A percentile compares a stretch with the other conserved stretches of the same genome.
These are phyloP conservation scores for Cyclophora punctaria DNA, from an alignment of 2,888 invertebrate genomes.

Conservation along the genomic window DNA sequence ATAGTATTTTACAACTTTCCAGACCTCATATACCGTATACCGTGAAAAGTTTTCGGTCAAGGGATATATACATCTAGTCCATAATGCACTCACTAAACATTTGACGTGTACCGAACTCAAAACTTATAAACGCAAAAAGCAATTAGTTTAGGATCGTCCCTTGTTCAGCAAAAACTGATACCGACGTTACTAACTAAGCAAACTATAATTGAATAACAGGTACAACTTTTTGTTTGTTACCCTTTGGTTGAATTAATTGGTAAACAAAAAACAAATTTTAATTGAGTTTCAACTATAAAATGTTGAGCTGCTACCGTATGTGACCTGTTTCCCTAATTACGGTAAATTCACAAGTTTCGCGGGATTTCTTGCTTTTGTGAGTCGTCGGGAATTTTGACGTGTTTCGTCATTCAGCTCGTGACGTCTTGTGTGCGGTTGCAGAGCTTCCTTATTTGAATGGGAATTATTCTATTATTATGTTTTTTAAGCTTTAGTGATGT, in stretches of 20 bases:
- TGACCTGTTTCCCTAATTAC: conserved; percentile 19
- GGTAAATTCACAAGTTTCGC: conserved; percentile 8
- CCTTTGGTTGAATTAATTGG: conserved; percentile 24
- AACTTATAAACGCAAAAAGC: conserved; percentile 7
- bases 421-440: no score
- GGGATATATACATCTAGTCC: no score
- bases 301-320: conserved; percentile 18
- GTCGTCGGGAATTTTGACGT: no score
- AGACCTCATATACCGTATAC: no score
- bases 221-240: conserved; percentile 21
- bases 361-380: conserved; percentile 14
- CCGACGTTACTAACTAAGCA: conserved; percentile 15
- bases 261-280: conserved; percentile 17
- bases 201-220: conserved; percentile 48
- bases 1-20: no score
- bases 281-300: conserved; percentile 20
- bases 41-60: no score
- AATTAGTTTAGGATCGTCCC: conserved; percentile 16
- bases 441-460: no score
- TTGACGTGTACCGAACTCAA: no score
- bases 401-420: no score
- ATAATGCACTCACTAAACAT: no score
- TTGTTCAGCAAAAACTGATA: conserved; percentile 18
- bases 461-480: no score
- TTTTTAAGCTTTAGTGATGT: no score